Evolutionary conservation across 2,113 vertebrate genomes (phyloP).

Genomic region (Podarcis raffonei): DNA sequence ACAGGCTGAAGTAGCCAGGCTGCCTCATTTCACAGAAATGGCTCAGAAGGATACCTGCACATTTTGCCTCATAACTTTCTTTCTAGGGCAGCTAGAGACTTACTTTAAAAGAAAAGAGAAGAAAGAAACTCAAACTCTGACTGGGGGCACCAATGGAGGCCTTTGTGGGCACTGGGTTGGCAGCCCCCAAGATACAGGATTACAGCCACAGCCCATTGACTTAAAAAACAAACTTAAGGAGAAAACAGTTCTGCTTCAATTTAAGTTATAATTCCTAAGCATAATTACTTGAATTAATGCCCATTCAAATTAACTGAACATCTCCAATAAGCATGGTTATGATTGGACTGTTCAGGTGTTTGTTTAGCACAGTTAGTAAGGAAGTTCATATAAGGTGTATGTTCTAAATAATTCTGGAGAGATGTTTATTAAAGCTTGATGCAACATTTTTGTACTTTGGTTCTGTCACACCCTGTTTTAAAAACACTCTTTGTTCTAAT

Average conservation of each 20-base stretch:
- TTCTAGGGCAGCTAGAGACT: too few relatives aligned
- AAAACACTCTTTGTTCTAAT: slow-evolving; percentile 12
- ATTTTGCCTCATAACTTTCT: too few relatives aligned
- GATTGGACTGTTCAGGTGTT: not conserved
- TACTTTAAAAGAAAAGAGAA: too few relatives aligned
- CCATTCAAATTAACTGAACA: not conserved
- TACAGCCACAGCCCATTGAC: not conserved
- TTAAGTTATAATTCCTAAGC: not conserved
- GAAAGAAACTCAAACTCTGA: too few relatives aligned
- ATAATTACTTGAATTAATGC: not conserved
- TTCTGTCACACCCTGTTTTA: not conserved
- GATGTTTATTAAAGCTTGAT: not conserved
- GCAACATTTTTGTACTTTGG: not conserved
- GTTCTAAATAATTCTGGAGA: not conserved
- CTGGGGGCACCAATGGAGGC: too few relatives aligned
- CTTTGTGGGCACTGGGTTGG: too few relatives aligned
- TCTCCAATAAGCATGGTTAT: not conserved
- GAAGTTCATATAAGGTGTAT: not conserved
- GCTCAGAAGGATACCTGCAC: too few relatives aligned
- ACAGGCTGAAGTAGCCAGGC: too few relatives aligned
- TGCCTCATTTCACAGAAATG: too few relatives aligned
- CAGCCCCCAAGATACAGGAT: not conserved
- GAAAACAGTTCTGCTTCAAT: not conserved
- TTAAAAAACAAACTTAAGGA: not conserved
- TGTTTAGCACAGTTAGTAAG: not conserved